Conservation (phyloP, 2,113 vertebrate species). For the Trinectes maculatus region DNA sequence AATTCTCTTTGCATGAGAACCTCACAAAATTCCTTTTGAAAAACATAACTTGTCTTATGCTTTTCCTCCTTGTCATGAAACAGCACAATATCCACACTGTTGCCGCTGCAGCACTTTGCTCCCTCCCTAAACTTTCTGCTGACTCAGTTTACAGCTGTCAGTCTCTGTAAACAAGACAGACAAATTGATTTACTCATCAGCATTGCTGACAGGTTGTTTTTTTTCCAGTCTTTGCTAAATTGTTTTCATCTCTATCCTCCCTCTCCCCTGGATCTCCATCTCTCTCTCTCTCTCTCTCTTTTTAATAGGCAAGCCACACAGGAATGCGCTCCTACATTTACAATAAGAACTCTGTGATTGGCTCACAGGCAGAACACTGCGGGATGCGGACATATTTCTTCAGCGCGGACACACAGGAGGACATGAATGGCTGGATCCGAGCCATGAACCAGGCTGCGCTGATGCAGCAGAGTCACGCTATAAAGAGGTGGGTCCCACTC, state of each 20-base stretch:
- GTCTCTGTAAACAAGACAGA: constrained; percentile 29
- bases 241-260: constrained; percentile 25
- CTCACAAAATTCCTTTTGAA: not conserved
- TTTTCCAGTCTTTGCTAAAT: constrained; percentile 20
- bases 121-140: constrained; percentile 25
- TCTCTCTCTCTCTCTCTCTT: constrained; percentile 46
- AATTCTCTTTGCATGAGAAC: constrained; percentile 8
- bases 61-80: constrained; percentile 36
- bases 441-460: constrained; percentile 98
- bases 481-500: constrained; percentile 88
- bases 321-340: constrained; percentile 97
- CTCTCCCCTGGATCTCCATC: constrained; percentile 17
- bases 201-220: constrained; percentile 29
- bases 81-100: constrained; percentile 20
- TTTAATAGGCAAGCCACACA: constrained; percentile 90
- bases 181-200: constrained; percentile 35
- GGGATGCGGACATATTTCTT: constrained; percentile 99
- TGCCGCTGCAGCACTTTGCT: constrained; percentile 45
- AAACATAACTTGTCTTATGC: constrained; percentile 11
- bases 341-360: constrained; percentile 90
- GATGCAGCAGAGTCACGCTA: constrained; percentile 91
- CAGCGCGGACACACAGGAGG: constrained; percentile 97
- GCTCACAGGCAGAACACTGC: constrained; percentile 92
- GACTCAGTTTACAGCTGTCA: constrained; percentile 39
- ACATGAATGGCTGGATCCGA: constrained; percentile 95